phyloP scores from a whole-genome alignment of 2,797 vertebrate species.

The Myotis planiceps region DNA sequence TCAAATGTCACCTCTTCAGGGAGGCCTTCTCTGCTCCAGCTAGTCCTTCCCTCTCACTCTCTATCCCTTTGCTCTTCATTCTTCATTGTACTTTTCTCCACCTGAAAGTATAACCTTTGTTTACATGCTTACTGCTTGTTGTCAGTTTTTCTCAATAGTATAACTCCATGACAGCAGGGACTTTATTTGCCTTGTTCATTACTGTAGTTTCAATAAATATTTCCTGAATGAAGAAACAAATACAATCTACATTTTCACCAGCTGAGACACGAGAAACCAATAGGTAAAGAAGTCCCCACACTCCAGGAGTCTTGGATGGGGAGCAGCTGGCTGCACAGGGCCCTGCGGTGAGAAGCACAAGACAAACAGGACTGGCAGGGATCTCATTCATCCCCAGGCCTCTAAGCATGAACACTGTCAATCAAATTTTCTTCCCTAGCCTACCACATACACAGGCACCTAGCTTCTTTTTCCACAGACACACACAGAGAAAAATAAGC shows the following conservation, averaged over 20 bases:
- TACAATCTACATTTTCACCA: background rate
- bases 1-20: background rate
- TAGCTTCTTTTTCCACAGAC: background rate
- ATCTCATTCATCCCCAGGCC: background rate
- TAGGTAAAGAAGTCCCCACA: background rate
- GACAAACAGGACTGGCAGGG: background rate
- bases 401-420: background rate
- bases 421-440: background rate
- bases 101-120: background rate
- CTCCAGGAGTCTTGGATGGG: background rate
- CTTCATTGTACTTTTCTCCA: background rate
- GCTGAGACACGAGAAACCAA: background rate
- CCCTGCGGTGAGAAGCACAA: background rate
- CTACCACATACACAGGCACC: background rate
- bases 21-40: background rate
- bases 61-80: background rate
- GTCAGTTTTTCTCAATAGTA: background rate
- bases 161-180: background rate
- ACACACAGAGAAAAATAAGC: constrained; percentile 15
- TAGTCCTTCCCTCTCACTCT: background rate
- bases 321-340: background rate
- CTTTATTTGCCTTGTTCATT: background rate
- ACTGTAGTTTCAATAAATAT: background rate
- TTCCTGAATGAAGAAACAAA: constrained; percentile 34
- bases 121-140: background rate